Percentiles rank a stretch among this genome's conserved stretches.
Conservation (phyloP, 1,140 invertebrate genomes). For the Neuroterus valhalla region DNA sequence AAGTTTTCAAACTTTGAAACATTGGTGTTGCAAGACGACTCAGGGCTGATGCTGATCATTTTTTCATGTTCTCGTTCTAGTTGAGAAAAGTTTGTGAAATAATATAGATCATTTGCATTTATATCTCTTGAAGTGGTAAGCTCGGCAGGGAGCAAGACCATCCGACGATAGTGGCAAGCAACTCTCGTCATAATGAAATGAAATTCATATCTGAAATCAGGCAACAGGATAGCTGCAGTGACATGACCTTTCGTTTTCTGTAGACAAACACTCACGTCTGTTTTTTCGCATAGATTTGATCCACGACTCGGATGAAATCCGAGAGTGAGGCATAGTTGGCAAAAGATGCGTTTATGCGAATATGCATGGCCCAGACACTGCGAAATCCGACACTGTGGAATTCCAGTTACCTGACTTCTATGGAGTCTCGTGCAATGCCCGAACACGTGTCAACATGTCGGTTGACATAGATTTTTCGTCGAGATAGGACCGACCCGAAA, state of each 20-base stretch:
- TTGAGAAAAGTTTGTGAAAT: not conserved
- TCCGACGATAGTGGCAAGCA: slow-evolving; percentile 54
- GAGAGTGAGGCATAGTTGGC: slow-evolving; percentile 40
- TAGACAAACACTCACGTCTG: slow-evolving; percentile 52
- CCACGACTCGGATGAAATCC: slow-evolving; percentile 51
- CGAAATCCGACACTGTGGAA: slow-evolving; percentile 63
- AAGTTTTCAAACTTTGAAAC: too few species aligned
- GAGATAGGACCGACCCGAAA: slow-evolving; percentile 62
- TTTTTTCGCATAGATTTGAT: slow-evolving; percentile 57
- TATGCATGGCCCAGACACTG: slow-evolving; percentile 51
- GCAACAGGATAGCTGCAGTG: slow-evolving; percentile 61
- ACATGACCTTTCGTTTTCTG: slow-evolving; percentile 57
- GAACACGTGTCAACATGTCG: slow-evolving; percentile 69
- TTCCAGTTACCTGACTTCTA: slow-evolving; percentile 59
- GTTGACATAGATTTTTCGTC: slow-evolving; percentile 68
- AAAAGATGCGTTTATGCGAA: slow-evolving; percentile 43
- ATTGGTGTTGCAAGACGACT: too few species aligned
- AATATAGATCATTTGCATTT: slow-evolving; percentile 5
- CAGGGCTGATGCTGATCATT: not conserved
- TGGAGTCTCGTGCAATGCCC: slow-evolving; percentile 49
- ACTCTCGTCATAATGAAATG: slow-evolving; percentile 60
- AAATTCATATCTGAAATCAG: slow-evolving; percentile 61
- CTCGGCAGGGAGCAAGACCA: slow-evolving; percentile 37
- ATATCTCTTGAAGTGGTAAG: not conserved
- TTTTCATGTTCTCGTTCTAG: not conserved